Percentiles rank a stretch among this genome's conserved stretches.
Conservation (phyloP, 2,113 vertebrate species). For the Lanius collurio region DNA sequence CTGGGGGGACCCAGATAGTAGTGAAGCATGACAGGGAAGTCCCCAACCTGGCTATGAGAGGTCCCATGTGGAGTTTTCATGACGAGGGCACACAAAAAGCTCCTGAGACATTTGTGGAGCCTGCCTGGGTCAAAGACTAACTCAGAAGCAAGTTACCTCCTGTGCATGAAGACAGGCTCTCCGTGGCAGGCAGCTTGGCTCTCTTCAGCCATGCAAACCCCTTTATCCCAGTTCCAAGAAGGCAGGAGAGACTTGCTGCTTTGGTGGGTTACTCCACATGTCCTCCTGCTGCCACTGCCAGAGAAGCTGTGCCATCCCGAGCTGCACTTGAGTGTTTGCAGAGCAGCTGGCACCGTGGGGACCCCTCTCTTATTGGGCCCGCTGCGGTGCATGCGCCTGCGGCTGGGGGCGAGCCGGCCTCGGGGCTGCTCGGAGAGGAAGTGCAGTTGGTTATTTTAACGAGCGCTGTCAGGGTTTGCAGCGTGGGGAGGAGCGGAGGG, state of each 20-base stretch:
- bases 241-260: background rate
- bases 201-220: background rate
- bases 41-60: background rate
- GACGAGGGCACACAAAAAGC: background rate
- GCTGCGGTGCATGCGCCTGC: background rate
- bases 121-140: background rate
- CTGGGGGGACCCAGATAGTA: background rate
- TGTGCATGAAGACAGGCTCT: background rate
- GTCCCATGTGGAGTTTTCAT: background rate
- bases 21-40: background rate
- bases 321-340: background rate
- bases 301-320: background rate
- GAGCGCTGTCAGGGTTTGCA: constrained; percentile 63
- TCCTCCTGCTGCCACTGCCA: background rate
- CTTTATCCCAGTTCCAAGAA: background rate
- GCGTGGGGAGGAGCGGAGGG: constrained; percentile 51
- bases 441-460: constrained; percentile 71
- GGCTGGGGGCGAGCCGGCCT: background rate
- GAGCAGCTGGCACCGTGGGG: background rate
- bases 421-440: constrained; percentile 64
- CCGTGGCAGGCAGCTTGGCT: rapidly evolving
- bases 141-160: background rate
- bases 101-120: background rate
- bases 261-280: rapidly evolving
- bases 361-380: background rate